phyloP scores from a whole-genome alignment of 2,113 vertebrate genomes.

The Dasypus novemcinctus region DNA sequence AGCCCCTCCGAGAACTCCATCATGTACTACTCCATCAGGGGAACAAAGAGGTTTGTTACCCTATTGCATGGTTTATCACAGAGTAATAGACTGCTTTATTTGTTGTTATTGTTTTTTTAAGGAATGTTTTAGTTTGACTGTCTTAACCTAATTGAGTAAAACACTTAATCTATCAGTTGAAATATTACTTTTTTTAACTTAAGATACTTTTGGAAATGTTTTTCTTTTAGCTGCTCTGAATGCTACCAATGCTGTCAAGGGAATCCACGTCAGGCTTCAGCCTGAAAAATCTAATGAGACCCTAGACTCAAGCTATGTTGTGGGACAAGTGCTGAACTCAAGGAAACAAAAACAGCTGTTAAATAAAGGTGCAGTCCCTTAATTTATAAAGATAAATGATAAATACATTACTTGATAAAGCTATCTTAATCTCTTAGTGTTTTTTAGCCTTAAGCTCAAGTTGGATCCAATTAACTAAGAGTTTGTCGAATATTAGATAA shows the following conservation, averaged over 20 bases:
- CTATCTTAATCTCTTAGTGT: neutral
- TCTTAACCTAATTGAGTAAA: constrained; percentile 53
- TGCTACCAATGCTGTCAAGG: constrained; percentile 86
- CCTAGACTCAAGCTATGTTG: constrained; percentile 45
- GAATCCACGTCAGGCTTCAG: constrained; percentile 79
- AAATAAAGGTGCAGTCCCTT: constrained; percentile 78
- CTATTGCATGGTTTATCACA: neutral
- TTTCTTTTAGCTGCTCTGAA: constrained; percentile 86
- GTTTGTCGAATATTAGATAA: neutral
- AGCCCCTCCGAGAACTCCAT: constrained; percentile 62
- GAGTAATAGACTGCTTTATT: neutral
- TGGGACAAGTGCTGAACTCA: constrained; percentile 87
- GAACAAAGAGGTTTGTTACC: constrained; percentile 82
- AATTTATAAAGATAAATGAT: constrained; percentile 22
- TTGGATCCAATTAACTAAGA: neutral
- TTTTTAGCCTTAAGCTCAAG: neutral
- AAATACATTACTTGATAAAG: neutral
- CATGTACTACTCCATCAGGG: constrained; percentile 66
- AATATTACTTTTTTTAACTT: neutral
- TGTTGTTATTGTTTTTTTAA: too few relatives aligned
- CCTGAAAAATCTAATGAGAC: constrained; percentile 65
- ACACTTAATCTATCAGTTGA: neutral
- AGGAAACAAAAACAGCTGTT: constrained; percentile 78
- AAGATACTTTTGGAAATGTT: constrained; percentile 39
- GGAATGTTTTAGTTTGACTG: neutral